These are phyloP conservation scores for Sebastes schlegelii DNA, from an alignment of 2,113 vertebrate genomes.

Conservation along the genomic window DNA sequence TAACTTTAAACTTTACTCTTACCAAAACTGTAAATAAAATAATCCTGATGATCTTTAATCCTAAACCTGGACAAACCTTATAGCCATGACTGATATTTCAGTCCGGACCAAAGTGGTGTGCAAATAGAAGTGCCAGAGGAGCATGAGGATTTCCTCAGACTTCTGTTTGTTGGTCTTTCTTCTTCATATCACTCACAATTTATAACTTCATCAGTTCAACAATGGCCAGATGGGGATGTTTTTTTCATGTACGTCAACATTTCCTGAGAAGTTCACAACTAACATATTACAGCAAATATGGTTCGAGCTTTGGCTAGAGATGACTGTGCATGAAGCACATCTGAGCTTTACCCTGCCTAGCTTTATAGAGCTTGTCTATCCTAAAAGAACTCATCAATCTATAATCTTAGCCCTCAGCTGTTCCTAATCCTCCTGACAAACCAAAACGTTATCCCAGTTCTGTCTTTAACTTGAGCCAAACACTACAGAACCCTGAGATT, in stretches of 20 bases:
- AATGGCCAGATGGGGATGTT: not conserved
- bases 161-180: not conserved
- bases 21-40: not conserved
- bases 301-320: not conserved
- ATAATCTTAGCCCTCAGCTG: not conserved
- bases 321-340: not conserved
- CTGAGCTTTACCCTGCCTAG: not conserved
- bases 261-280: not conserved
- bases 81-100: not conserved
- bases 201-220: not conserved
- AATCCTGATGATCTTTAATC: not conserved
- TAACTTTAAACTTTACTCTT: not conserved
- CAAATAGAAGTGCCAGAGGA: not conserved
- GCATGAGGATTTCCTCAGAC: not conserved
- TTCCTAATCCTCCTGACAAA: no score
- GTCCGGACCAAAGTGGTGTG: not conserved
- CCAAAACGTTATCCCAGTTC: not conserved
- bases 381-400: not conserved
- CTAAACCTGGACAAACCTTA: not conserved
- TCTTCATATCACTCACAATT: not conserved
- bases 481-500: not conserved
- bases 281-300: not conserved
- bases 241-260: no score
- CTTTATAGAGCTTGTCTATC: not conserved
- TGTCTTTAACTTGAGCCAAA: not conserved